Conservation (phyloP, 2,797 vertebrate species). For the Bradypodion ventrale region DNA sequence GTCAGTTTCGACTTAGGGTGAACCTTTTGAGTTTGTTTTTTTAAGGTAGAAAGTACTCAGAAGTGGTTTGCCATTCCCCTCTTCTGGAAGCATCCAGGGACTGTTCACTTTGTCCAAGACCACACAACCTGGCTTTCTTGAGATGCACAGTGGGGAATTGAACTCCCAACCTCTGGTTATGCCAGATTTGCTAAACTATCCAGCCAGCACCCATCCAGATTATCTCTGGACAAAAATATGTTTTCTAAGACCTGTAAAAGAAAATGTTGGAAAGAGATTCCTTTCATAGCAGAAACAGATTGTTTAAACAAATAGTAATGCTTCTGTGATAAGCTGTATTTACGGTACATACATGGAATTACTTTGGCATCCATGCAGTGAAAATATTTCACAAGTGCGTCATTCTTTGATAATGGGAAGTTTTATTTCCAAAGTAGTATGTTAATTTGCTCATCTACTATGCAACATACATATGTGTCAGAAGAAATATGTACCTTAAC, state of each 20-base stretch:
- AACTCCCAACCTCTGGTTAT: no score
- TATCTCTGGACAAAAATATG: no score
- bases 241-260: not conserved
- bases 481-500: not conserved
- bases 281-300: conserved; percentile 24
- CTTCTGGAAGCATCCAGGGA: no score
- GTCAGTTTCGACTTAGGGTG: no score
- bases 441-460: not conserved
- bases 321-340: conserved; percentile 44
- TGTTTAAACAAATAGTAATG: conserved; percentile 24
- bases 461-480: not conserved
- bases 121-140: no score
- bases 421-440: not conserved
- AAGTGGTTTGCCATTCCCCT: no score
- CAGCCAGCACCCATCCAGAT: no score
- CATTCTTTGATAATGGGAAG: not conserved
- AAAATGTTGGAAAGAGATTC: conserved; percentile 15
- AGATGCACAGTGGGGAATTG: no score
- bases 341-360: not conserved
- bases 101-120: no score
- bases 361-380: conserved; percentile 22
- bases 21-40: no score
- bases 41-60: no score
- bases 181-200: no score
- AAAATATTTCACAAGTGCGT: conserved; percentile 18